Evolutionary conservation across 2,888 invertebrate genomes (phyloP).

Genomic region (Rhorus exstirpatorius): DNA sequence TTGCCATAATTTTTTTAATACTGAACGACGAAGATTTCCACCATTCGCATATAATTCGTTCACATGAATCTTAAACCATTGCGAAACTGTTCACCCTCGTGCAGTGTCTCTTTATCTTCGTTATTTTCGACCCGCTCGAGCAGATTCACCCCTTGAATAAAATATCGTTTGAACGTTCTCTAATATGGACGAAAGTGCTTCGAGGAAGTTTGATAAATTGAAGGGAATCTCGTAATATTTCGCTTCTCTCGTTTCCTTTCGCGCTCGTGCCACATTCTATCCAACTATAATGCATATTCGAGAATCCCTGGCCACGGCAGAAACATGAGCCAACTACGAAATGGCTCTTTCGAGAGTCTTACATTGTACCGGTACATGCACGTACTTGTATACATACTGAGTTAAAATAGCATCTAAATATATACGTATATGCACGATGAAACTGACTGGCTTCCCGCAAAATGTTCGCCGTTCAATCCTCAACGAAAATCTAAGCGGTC

Average conservation of each 20-base stretch:
- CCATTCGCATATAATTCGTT: neutral
- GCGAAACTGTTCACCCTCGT: neutral
- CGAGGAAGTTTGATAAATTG: conserved; percentile 39
- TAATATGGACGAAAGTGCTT: conserved; percentile 10
- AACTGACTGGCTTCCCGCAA: conserved; percentile 24
- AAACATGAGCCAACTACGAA: conserved; percentile 60
- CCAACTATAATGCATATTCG: conserved; percentile 27
- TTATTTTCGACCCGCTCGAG: neutral
- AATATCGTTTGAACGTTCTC: conserved; percentile 26
- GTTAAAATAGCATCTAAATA: too few relatives aligned
- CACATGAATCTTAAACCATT: neutral
- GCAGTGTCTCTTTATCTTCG: neutral
- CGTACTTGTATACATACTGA: neutral
- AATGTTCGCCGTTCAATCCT: conserved; percentile 3
- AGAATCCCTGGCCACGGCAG: conserved; percentile 36
- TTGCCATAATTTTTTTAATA: neutral
- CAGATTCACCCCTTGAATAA: conserved; percentile 14
- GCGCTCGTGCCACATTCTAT: neutral
- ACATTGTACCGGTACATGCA: conserved; percentile 9
- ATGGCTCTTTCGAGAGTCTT: conserved; percentile 53
- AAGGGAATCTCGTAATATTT: conserved; percentile 15
- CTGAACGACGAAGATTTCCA: neutral
- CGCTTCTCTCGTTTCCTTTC: neutral
- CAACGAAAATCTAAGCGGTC: neutral
- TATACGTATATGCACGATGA: conserved; percentile 16